These are phyloP conservation scores for Rhodinocichla rosea DNA, from an alignment of 2,113 vertebrate genomes.

Conservation along the genomic window DNA sequence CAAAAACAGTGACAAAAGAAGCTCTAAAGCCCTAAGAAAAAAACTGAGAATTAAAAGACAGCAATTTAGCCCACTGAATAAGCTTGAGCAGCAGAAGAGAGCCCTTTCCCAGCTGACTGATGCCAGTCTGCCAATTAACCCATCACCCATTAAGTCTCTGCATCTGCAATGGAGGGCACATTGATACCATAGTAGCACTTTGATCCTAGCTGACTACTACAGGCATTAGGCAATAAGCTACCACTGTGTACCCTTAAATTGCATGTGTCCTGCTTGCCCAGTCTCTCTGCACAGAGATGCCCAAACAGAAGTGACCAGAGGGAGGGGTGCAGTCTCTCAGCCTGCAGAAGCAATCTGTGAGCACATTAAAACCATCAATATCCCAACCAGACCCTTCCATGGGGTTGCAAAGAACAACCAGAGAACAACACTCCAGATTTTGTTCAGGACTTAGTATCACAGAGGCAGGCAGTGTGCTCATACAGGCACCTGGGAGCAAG, in stretches of 20 bases:
- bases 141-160: background rate
- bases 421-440: background rate
- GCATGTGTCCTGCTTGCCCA: background rate
- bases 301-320: background rate
- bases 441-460: background rate
- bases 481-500: background rate
- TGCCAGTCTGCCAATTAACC: background rate
- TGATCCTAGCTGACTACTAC: background rate
- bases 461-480: background rate
- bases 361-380: background rate
- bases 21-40: background rate
- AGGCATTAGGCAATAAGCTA: background rate
- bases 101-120: background rate
- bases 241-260: background rate
- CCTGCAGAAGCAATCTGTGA: background rate
- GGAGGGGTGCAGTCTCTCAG: background rate
- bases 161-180: background rate
- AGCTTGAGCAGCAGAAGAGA: background rate
- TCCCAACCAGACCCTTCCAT: background rate
- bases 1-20: background rate
- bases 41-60: background rate
- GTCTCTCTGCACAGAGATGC: background rate
- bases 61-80: background rate
- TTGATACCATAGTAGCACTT: background rate
- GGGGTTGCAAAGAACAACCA: background rate